A percentile compares a stretch with the other conserved stretches of the same genome.
These are phyloP conservation scores for Poecile montanus DNA, from an alignment of 2,797 vertebrate species.

Conservation along the genomic window DNA sequence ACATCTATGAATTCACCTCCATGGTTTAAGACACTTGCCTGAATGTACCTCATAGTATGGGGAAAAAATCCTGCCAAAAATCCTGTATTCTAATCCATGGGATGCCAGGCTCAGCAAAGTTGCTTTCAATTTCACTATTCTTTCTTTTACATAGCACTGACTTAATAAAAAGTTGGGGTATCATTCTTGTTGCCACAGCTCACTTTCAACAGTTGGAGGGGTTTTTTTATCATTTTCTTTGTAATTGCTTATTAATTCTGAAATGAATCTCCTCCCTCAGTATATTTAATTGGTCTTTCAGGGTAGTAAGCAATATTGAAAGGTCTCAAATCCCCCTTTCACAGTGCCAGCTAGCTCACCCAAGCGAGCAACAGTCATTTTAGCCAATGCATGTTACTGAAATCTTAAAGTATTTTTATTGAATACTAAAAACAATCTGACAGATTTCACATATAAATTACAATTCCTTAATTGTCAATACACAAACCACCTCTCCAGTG, in stretches of 20 bases:
- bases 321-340: background rate
- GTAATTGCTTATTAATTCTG: background rate
- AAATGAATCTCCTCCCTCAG: background rate
- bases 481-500: background rate
- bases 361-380: background rate
- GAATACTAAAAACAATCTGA: background rate
- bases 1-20: background rate
- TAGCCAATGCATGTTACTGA: background rate
- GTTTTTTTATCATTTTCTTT: background rate
- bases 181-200: background rate
- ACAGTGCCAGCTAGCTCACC: background rate
- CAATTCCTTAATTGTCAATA: background rate
- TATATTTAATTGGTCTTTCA: background rate
- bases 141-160: background rate
- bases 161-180: background rate
- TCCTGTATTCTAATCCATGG: background rate
- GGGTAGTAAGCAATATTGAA: background rate
- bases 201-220: background rate
- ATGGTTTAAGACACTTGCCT: background rate
- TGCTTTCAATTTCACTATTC: background rate
- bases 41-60: rapidly evolving
- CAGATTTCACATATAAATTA: background rate
- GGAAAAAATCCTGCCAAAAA: background rate
- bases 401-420: background rate
- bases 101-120: background rate